phyloP scores from a whole-genome alignment of 2,888 invertebrate genomes.

The Patella pellucida region DNA sequence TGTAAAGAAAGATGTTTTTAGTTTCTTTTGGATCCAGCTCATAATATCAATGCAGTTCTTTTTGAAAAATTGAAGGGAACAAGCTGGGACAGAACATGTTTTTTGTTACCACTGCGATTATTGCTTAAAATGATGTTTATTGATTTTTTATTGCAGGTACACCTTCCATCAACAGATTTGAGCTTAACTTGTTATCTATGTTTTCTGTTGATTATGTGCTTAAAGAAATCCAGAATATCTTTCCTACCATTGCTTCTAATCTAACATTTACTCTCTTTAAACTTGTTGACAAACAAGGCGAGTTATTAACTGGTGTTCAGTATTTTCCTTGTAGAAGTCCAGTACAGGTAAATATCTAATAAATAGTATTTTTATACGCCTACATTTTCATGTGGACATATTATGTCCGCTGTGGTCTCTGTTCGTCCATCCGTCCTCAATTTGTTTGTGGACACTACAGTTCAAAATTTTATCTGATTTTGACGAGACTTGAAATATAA shows the following conservation, averaged over 20 bases:
- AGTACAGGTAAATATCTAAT: conserved; percentile 39
- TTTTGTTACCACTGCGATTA: too few species aligned
- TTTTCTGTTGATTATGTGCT: conserved; percentile 72
- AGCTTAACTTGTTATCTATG: conserved; percentile 55
- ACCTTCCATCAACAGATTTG: conserved; percentile 76
- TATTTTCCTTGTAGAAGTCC: conserved; percentile 52
- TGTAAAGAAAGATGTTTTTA: too few species aligned
- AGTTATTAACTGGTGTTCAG: conserved; percentile 42
- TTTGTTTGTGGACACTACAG: too few species aligned
- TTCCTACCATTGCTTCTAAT: conserved; percentile 65
- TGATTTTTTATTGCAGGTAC: conserved; percentile 66
- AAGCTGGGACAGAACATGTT: too few species aligned
- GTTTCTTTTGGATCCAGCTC: too few species aligned
- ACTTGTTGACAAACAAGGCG: conserved; percentile 42
- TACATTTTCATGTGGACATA: too few species aligned
- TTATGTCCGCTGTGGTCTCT: too few species aligned
- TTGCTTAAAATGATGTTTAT: too few species aligned
- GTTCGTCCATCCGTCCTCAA: too few species aligned
- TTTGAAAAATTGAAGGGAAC: background rate
- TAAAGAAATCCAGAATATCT: conserved; percentile 73
- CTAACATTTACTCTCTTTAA: conserved; percentile 60
- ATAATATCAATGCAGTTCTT: too few species aligned
- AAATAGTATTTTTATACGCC: background rate
- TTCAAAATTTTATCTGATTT: too few species aligned
- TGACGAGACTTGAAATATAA: too few species aligned